These are phyloP conservation scores for Leiothrix lutea DNA, from an alignment of 2,113 vertebrate genomes.

Conservation along the genomic window DNA sequence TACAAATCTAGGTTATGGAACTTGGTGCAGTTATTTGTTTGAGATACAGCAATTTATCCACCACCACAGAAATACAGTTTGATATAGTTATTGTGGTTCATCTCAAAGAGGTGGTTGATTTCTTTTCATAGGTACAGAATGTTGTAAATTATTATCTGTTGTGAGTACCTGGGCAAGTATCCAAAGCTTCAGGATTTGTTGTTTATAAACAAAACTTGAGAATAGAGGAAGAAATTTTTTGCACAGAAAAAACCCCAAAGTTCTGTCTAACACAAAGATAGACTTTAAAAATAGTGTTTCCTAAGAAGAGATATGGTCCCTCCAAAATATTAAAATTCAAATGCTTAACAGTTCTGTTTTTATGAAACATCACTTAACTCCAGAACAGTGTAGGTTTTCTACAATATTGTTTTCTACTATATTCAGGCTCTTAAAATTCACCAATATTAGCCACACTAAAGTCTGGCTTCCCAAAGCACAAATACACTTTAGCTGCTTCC, in stretches of 20 bases:
- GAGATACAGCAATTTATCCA: not conserved
- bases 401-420: not conserved
- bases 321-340: not conserved
- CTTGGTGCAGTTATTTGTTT: not conserved
- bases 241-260: not conserved
- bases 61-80: not conserved
- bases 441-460: not conserved
- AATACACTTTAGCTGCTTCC: not conserved
- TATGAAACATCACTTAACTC: not conserved
- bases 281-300: not conserved
- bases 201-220: not conserved
- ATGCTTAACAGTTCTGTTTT: not conserved
- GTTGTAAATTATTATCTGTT: not conserved
- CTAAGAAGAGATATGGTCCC: not conserved
- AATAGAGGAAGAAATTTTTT: not conserved
- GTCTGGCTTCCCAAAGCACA: not conserved
- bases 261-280: not conserved
- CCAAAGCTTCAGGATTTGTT: not conserved
- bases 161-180: not conserved
- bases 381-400: not conserved
- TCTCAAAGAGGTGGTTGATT: not conserved
- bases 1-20: not conserved
- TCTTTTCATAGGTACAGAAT: not conserved
- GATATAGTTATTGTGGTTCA: not conserved
- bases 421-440: not conserved